Evolutionary conservation across 2,888 invertebrate species (phyloP).

Genomic region (Macroteleia sp.): DNA sequence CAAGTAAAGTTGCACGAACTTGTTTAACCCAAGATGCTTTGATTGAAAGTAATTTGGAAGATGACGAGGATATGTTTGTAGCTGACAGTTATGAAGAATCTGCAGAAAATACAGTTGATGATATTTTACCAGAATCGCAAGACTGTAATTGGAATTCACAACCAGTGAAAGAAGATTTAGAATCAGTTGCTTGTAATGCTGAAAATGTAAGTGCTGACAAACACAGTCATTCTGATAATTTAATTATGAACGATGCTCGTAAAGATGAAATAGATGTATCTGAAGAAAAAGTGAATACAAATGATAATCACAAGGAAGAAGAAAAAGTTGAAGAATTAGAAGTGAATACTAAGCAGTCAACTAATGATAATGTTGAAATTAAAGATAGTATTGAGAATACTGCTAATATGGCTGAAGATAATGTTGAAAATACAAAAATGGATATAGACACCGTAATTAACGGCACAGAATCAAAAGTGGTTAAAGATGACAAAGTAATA

Average conservation of each 20-base stretch:
- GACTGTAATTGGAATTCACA: conserved; percentile 15
- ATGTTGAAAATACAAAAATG: conserved; percentile 8
- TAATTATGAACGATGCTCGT: no score
- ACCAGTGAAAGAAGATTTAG: no score
- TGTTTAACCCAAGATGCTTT: no score
- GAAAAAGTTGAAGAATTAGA: neutral
- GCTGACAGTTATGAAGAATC: conserved; percentile 16
- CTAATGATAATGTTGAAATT: no score
- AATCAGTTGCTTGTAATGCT: no score
- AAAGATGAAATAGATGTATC: no score
- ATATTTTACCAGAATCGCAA: conserved; percentile 48
- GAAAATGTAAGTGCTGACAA: neutral
- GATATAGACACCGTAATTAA: no score
- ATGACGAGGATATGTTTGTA: conserved; percentile 42
- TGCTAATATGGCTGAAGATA: neutral
- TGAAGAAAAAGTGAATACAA: neutral
- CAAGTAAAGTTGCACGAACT: neutral
- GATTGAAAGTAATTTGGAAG: neutral
- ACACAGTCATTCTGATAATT: neutral
- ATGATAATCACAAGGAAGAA: neutral
- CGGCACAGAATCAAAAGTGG: no score
- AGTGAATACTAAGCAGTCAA: no score
- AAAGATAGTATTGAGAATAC: no score
- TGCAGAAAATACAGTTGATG: neutral
- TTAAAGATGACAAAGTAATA: neutral